Percentiles rank a stretch among this genome's conserved stretches.
These are phyloP conservation scores for Actinia equina DNA, from an alignment of 64 coral and sea anemone genomes.

Conservation along the genomic window DNA sequence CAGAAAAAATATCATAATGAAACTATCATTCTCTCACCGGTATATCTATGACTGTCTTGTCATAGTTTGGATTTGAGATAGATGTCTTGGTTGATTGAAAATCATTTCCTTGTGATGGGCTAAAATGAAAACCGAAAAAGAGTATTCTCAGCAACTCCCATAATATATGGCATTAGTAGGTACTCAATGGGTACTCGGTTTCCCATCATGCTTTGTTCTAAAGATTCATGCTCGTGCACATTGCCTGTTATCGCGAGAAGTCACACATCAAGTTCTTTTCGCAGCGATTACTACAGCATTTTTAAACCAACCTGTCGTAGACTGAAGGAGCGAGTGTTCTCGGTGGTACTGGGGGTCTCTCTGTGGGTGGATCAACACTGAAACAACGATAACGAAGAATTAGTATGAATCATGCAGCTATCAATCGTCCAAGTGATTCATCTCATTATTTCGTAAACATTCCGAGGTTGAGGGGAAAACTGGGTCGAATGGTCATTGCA, in stretches of 20 bases:
- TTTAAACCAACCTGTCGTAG: neutral
- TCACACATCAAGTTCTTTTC: no score
- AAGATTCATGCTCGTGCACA: no score
- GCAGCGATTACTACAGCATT: no score
- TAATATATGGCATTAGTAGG: no score
- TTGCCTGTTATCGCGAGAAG: no score
- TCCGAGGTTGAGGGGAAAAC: no score
- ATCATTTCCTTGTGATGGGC: neutral
- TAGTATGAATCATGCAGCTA: neutral
- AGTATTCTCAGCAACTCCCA: neutral
- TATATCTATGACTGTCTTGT: slow-evolving; percentile 6
- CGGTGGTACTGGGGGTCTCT: neutral
- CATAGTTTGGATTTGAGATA: slow-evolving; percentile 21
- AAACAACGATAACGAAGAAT: neutral
- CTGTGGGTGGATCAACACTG: neutral
- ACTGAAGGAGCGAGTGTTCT: neutral
- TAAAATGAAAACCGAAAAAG: neutral
- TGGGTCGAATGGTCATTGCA: no score
- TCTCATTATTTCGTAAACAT: no score
- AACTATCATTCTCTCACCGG: neutral
- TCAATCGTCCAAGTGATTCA: no score
- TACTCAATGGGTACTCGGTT: no score
- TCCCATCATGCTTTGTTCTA: no score
- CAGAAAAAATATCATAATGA: neutral
- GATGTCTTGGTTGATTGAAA: neutral